Percentiles rank a stretch among this genome's conserved stretches.
phyloP scores from a whole-genome alignment of 2,888 invertebrate species.

The Romanomermis culicivorax region DNA sequence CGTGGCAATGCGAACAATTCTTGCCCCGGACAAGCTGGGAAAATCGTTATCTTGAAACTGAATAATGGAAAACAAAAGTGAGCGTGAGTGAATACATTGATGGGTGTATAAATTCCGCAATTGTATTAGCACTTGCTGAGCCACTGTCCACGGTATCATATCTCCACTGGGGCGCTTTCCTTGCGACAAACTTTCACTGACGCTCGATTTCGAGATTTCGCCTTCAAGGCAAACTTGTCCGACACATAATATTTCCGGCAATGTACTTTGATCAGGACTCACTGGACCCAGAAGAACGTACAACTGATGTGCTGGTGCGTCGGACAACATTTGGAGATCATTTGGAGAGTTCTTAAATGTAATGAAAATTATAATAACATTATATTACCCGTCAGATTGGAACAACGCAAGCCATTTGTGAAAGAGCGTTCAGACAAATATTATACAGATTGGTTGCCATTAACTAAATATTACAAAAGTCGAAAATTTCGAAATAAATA shows the following conservation, averaged over 20 bases:
- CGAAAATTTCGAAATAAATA: too few relatives aligned
- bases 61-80: slow-evolving; percentile 6
- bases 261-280: slow-evolving; percentile 39
- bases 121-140: slow-evolving; percentile 52
- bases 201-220: slow-evolving; percentile 42
- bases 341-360: slow-evolving; percentile 67
- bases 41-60: slow-evolving; percentile 71
- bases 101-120: neutral
- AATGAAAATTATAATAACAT: too few relatives aligned
- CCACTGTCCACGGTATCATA: slow-evolving; percentile 91
- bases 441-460: too few relatives aligned
- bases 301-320: slow-evolving; percentile 90
- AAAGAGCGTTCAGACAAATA: too few relatives aligned
- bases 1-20: slow-evolving; percentile 85
- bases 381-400: too few relatives aligned
- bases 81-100: neutral
- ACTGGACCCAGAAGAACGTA: slow-evolving; percentile 80
- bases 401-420: too few relatives aligned
- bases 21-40: slow-evolving; percentile 61
- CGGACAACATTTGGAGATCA: slow-evolving; percentile 90
- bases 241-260: slow-evolving; percentile 83
- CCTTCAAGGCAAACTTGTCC: slow-evolving; percentile 48
- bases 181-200: slow-evolving; percentile 54
- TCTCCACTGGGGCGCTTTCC: slow-evolving; percentile 85
- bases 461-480: too few relatives aligned